Conservation (phyloP, 2,113 vertebrate species). For the Grallaria varia region DNA sequence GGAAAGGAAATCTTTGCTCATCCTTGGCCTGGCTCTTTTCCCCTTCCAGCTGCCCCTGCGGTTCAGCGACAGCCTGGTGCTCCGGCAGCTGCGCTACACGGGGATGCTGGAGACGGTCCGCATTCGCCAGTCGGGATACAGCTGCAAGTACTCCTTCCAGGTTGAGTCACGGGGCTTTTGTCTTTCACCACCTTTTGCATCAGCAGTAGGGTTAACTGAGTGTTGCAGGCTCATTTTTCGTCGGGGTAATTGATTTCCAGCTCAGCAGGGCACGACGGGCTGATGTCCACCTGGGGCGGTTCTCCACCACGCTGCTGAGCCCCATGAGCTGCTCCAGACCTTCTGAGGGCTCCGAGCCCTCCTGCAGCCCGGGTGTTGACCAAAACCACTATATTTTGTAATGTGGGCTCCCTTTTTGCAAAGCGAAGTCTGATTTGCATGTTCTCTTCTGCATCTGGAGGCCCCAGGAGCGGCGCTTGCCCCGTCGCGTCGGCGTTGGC, state of each 20-base stretch:
- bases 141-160: constrained; percentile 94
- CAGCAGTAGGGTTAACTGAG: not conserved
- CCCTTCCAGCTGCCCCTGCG: constrained; percentile 86
- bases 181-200: not conserved
- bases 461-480: not conserved
- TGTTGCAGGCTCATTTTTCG: not conserved
- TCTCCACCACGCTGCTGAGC: not conserved
- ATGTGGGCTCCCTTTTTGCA: accelerated
- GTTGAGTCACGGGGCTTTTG: constrained; percentile 58
- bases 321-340: not conserved
- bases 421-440: not conserved
- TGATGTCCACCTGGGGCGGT: too few species aligned
- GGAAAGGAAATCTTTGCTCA: not conserved
- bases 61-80: constrained; percentile 90
- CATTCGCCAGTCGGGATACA: constrained; percentile 96
- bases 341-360: not conserved
- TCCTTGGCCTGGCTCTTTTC: not conserved
- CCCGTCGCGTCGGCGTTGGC: not conserved
- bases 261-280: not conserved
- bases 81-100: constrained; percentile 95
- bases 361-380: not conserved
- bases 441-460: not conserved
- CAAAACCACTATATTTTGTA: not conserved
- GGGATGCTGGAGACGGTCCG: constrained; percentile 98
- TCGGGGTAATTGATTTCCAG: not conserved